These are phyloP conservation scores for human DNA, from an alignment of 2,113 vertebrate species.

Conservation along the genomic window DNA sequence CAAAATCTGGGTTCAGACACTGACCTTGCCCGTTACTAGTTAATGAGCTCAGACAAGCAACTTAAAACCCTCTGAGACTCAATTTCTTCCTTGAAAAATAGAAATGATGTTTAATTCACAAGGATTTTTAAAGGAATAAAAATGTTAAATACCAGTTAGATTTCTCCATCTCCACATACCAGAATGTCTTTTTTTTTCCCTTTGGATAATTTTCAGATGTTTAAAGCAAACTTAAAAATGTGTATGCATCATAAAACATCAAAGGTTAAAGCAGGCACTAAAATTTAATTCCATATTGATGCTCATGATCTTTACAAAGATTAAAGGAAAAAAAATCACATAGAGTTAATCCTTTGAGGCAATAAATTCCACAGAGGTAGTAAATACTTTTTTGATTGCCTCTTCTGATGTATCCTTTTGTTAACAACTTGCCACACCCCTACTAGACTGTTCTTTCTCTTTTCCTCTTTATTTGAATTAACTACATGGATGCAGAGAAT, in stretches of 20 bases:
- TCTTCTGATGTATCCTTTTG: not conserved
- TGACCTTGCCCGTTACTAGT: not conserved
- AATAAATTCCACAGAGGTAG: conserved; percentile 9
- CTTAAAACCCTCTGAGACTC: not conserved
- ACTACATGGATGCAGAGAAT: not conserved
- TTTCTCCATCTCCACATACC: not conserved
- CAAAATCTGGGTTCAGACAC: not conserved
- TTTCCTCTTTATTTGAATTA: not conserved
- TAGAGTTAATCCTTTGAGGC: not conserved
- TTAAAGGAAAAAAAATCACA: not conserved
- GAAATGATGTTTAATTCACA: not conserved
- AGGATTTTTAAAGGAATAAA: not conserved
- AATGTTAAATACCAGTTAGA: not conserved
- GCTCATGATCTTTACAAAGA: not conserved
- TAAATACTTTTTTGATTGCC: not conserved
- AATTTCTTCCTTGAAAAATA: conserved; percentile 21
- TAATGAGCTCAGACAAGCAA: not conserved
- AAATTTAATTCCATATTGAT: not conserved
- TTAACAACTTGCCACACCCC: not conserved
- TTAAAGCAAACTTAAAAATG: conserved; percentile 26
- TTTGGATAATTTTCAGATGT: conserved; percentile 2
- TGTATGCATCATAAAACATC: not conserved
- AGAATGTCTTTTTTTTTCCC: not conserved
- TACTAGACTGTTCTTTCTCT: not conserved
- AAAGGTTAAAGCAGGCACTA: not conserved